Base-by-base conservation (phyloP, 2,888 invertebrate species). In the Trachelus tabidus region DNA sequence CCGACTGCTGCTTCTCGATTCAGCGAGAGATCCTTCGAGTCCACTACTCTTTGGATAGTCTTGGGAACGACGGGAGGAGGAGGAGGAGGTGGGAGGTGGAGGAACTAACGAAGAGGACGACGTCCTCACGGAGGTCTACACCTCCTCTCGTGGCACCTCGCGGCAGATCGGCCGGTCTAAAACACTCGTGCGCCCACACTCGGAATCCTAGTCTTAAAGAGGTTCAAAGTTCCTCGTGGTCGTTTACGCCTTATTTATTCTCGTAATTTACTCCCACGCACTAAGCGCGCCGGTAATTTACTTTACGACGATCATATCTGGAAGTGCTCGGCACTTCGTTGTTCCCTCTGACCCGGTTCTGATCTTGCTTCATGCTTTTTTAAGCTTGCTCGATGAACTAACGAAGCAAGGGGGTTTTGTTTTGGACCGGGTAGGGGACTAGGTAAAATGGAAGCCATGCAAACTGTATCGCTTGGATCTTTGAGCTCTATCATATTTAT, bases 171-270 rank as follows among this genome's bases (percentile, higher is more conserved):
- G 69, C 69, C 15, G 31, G 68, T 79, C 79, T 78, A 75, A 69
- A 79, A 77, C 79, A 76, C 69, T 73, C 76, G 79, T 78, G 86
- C 87, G 84, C 87, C 87, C 87, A 86, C 87, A 85, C 87, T 85
- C 81, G 81, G 73, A 80, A 84, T 84, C 83, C 88, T 87, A 86
- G 82, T 80, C 83, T 87, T 84, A 85, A 88, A 86, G 83, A 86
- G 87, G 84, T 87, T 87, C 84, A 84, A 86, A 88, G 86, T 88
- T 86, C 84, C 84, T 76, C 83, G 81, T 79, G 84, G 82, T 85
- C 87, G 86, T 86, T 88, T 87, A 84, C 86, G 87, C 87, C 85
- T 88, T 88, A 89, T 89, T 88, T 88, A 89, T 88, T 87, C 87
- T 85, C 87, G 87, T 88, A 87, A 89, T 89, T 88, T 89, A 87